phyloP scores from a whole-genome alignment of 2,797 vertebrate genomes.

The Parotocinclus haroldoi region DNA sequence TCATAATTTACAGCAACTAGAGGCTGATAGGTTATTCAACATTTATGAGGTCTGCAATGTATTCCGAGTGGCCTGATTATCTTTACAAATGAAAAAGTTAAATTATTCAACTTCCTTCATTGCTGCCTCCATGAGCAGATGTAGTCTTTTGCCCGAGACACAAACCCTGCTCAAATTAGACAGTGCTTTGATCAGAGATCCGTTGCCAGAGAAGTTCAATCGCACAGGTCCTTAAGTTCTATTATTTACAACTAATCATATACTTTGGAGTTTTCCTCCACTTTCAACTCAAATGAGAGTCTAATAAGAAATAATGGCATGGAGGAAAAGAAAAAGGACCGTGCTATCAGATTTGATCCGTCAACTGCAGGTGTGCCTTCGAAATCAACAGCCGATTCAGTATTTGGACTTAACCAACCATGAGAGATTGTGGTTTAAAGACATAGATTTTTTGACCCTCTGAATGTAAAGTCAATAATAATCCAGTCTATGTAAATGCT shows the following conservation, averaged over 20 bases:
- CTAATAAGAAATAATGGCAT: constrained; percentile 56
- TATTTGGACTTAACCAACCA: constrained; percentile 47
- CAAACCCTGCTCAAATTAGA: constrained; percentile 51
- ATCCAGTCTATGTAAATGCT: constrained; percentile 47
- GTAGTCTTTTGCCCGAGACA: constrained; percentile 55
- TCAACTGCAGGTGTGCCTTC: constrained; percentile 42
- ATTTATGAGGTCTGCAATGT: constrained; percentile 99
- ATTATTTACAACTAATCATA: constrained; percentile 67
- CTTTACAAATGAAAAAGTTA: constrained; percentile 99
- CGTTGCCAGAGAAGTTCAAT: constrained; percentile 56
- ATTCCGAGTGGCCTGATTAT: constrained; percentile 98
- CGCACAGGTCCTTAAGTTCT: constrained; percentile 60
- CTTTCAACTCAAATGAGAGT: constrained; percentile 53
- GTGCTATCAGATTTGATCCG: constrained; percentile 48
- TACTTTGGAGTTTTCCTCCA: constrained; percentile 51
- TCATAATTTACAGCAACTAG: constrained; percentile 99
- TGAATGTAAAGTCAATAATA: constrained; percentile 47
- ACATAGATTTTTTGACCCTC: constrained; percentile 35
- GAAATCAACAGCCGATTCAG: constrained; percentile 12
- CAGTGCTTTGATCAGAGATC: constrained; percentile 52
- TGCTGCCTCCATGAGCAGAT: constrained; percentile 56
- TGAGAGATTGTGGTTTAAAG: constrained; percentile 48
- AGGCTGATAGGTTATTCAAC: constrained; percentile 99
- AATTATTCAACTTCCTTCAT: constrained; percentile 79
- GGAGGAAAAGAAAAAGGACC: constrained; percentile 48